phyloP scores from a whole-genome alignment of 1,140 invertebrate species.

The Trypoxylus dichotomus region DNA sequence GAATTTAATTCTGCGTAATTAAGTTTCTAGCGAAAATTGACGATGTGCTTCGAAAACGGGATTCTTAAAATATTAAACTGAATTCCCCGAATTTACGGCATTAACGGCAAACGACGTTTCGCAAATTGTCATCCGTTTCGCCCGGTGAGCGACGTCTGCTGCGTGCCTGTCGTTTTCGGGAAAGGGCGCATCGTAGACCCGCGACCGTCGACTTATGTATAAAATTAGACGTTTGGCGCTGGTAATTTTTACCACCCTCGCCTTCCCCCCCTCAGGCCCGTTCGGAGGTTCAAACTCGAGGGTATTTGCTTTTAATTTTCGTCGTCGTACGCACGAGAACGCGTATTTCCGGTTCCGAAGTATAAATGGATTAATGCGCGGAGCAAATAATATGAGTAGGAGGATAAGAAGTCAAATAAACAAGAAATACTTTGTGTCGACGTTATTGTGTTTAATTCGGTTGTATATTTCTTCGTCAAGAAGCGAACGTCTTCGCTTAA shows the following conservation, averaged over 20 bases:
- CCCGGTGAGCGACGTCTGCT: background rate
- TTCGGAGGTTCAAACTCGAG: background rate
- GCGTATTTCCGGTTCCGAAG: background rate
- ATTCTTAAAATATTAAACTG: constrained; percentile 24
- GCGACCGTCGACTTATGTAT: background rate
- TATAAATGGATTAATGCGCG: background rate
- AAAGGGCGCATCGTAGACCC: background rate
- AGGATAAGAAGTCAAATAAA: background rate
- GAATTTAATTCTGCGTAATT: constrained; percentile 21
- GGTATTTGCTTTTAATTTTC: constrained; percentile 13
- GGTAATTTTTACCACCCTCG: background rate
- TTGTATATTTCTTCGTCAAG: background rate
- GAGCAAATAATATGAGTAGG: background rate
- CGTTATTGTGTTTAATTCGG: background rate
- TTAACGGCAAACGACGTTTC: background rate
- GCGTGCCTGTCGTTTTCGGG: background rate
- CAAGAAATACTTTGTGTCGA: background rate
- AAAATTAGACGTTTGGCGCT: background rate
- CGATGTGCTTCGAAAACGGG: constrained; percentile 3
- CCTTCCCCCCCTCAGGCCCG: background rate
- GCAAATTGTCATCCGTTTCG: background rate
- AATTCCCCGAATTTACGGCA: constrained; percentile 2
- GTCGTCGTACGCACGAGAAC: background rate
- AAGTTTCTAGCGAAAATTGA: constrained; percentile 21
- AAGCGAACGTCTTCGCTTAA: background rate